Conservation (phyloP, 2,888 invertebrate species). For the Aromia moschata region DNA sequence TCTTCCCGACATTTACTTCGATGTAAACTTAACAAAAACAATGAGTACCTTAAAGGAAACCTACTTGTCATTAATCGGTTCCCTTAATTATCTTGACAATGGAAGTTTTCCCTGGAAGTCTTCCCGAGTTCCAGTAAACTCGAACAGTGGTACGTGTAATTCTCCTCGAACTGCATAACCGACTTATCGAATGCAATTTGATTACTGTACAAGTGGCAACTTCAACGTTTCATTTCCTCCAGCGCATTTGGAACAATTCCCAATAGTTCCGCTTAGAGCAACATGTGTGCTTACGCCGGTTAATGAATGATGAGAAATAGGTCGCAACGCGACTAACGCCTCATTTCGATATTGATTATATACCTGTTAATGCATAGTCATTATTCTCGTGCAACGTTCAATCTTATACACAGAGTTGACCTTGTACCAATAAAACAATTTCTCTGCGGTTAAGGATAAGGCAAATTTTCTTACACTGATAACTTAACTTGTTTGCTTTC, state of each 20-base stretch:
- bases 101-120: constrained; percentile 11
- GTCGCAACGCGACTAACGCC: constrained; percentile 32
- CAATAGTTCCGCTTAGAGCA: constrained; percentile 37
- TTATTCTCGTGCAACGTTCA: too few species aligned
- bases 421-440: too few species aligned
- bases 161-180: constrained; percentile 15
- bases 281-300: constrained; percentile 34
- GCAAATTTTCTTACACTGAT: too few species aligned
- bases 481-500: too few species aligned
- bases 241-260: constrained; percentile 30
- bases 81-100: constrained; percentile 2
- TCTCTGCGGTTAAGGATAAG: too few species aligned
- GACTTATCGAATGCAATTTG: constrained; percentile 25
- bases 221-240: constrained; percentile 33
- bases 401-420: too few species aligned
- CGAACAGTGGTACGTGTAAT: constrained; percentile 11
- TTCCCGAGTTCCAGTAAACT: constrained; percentile 17
- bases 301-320: constrained; percentile 35
- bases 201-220: constrained; percentile 22
- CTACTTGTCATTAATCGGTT: constrained; percentile 15
- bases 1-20: too few species aligned
- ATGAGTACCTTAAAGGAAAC: constrained; percentile 14
- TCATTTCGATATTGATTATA: constrained; percentile 31
- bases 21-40: constrained; percentile 7
- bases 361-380: constrained; percentile 23